Evolutionary conservation across 2,888 invertebrate species (phyloP), one percentile per base, ranked within the genome.

Genomic region (Papilio gigon): DNA sequence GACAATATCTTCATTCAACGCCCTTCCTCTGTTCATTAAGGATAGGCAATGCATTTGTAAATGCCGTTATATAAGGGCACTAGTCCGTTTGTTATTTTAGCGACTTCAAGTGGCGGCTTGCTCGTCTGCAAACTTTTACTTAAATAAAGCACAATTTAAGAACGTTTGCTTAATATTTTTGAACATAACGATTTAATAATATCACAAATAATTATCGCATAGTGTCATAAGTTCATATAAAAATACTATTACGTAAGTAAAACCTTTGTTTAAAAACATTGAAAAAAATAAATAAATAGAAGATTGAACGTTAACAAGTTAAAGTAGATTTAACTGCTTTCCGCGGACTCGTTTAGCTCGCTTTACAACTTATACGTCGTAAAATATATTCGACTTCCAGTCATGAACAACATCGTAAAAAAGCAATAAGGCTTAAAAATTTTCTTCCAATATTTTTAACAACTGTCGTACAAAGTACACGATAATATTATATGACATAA

Each of bases 401-500:
- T 53, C 53, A 53, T 53, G 53, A 53, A 53, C 53, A 53, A 53
- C 53, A 53, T 53, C 53, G 53, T 53, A 53, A 53, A 53, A 53
- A 53, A 53, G 53, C 53, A 27, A 53, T 53, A 53, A 53, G 27
- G 27, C 17, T n/a, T 53, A 12, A 53, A 53, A 53, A 27, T n/a
- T 14, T 53, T 25, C 53, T 27, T 53, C 53, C 53, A 53, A 53
- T 53, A 53, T 53, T 27, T 53, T 53, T 53, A 53, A 53, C 53
- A 25, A 53, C 53, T 14, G 53, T 53, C 53, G 6, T 53, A 27
- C 53, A 53, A 53, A 53, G 53, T n/a, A 53, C 6, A 27, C 27
- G 27, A 25, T 27, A n/a, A 53, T 25, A n/a, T 53, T 53, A 27
- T 53, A 53, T 27, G 2, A n/a, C 5, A 6, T 50, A 53, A 53